phyloP scores from a whole-genome alignment of 2,888 invertebrate genomes.

The Eulithis prunata region DNA sequence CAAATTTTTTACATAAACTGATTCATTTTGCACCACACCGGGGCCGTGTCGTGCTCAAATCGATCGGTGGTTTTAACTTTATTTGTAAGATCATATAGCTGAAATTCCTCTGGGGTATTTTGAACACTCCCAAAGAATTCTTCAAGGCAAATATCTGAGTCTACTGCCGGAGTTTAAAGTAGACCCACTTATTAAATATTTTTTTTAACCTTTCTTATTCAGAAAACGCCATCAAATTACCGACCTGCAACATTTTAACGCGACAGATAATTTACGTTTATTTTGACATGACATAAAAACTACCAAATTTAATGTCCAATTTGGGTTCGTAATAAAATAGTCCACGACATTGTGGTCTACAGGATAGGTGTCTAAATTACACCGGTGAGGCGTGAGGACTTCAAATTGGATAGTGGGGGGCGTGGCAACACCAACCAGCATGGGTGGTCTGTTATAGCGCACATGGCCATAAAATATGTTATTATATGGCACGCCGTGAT shows the following conservation, averaged over 20 bases:
- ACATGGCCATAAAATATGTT: conserved; percentile 68
- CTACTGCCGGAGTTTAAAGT: too few relatives aligned
- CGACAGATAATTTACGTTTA: conserved; percentile 52
- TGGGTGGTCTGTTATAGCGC: conserved; percentile 72
- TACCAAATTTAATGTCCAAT: conserved; percentile 31
- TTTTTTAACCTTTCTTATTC: too few relatives aligned
- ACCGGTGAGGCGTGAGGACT: conserved; percentile 46
- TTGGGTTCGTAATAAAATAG: conserved; percentile 35
- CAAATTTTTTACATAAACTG: too few relatives aligned
- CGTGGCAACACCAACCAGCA: conserved; percentile 67
- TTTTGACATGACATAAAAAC: conserved; percentile 43
- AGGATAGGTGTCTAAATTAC: conserved; percentile 65
- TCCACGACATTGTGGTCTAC: conserved; percentile 35
- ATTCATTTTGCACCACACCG: too few relatives aligned
- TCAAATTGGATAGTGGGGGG: conserved; percentile 71
- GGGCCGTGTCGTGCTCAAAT: too few relatives aligned
- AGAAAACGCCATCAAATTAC: conserved; percentile 14
- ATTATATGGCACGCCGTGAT: conserved; percentile 62
- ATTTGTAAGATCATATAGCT: too few relatives aligned
- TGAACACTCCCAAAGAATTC: too few relatives aligned
- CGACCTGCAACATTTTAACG: conserved; percentile 48
- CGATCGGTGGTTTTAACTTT: too few relatives aligned
- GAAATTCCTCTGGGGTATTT: too few relatives aligned
- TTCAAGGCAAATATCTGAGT: too few relatives aligned
- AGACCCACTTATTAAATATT: too few relatives aligned